These are phyloP conservation scores for Microcebus lehilahytsara DNA, from an alignment of 2,113 vertebrate genomes.

Conservation along the genomic window DNA sequence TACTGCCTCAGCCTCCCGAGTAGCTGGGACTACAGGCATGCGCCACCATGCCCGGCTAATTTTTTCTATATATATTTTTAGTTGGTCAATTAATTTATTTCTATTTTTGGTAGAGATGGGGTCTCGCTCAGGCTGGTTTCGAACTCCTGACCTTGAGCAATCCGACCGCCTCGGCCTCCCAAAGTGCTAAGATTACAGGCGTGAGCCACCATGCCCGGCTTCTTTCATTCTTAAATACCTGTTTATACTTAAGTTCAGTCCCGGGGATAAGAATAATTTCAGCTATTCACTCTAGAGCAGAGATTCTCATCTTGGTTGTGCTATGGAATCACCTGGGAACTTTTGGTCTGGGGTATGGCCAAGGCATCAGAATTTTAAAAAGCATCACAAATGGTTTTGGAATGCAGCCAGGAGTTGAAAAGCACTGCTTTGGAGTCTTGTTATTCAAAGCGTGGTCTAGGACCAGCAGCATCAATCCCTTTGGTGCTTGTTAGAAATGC, in stretches of 20 bases:
- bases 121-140: no score
- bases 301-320: background rate
- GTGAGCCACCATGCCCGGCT: no score
- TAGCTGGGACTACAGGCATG: no score
- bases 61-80: no score
- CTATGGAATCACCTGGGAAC: background rate
- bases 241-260: background rate
- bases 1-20: no score
- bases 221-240: background rate
- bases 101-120: no score
- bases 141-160: no score
- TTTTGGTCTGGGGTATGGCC: background rate
- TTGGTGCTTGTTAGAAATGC: background rate
- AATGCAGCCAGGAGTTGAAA: background rate
- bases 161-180: no score
- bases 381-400: background rate
- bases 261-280: background rate
- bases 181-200: no score
- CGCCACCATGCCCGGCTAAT: no score
- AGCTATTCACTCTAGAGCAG: background rate
- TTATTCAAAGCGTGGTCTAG: background rate
- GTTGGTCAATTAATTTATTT: no score
- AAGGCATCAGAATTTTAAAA: background rate
- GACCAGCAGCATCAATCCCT: background rate
- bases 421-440: background rate